A percentile compares a stretch with the other conserved stretches of the same genome.
Conservation (phyloP, 2,113 vertebrate species). For the Cinclus cinclus region DNA sequence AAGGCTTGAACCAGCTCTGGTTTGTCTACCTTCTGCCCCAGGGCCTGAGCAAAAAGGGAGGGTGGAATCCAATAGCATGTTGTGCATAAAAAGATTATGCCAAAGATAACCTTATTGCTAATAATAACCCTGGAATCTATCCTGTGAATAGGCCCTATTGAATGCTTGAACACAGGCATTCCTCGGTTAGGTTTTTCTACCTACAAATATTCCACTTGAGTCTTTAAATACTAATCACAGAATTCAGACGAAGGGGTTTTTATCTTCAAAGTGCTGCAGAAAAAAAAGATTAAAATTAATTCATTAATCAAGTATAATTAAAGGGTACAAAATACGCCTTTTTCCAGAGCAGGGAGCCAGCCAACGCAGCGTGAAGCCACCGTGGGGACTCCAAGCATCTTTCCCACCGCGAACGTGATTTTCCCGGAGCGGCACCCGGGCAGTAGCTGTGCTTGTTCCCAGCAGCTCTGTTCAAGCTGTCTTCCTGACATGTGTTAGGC, state of each 20-base stretch:
- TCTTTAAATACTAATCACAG: constrained; percentile 60
- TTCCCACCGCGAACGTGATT: not conserved
- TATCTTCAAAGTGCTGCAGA: constrained; percentile 58
- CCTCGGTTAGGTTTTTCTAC: constrained; percentile 55
- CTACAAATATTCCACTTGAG: constrained; percentile 40
- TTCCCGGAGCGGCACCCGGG: constrained; percentile 14
- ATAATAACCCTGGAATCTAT: constrained; percentile 65
- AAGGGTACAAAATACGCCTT: constrained; percentile 48
- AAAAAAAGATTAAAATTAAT: constrained; percentile 32
- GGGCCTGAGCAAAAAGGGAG: not conserved
- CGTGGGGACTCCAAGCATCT: not conserved
- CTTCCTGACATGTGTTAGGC: constrained; percentile 58
- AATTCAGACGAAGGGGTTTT: constrained; percentile 39
- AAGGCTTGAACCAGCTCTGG: constrained; percentile 3
- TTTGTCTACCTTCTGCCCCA: constrained; percentile 40
- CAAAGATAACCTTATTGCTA: constrained; percentile 66
- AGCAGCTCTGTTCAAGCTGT: constrained; percentile 41
- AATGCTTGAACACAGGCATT: constrained; percentile 54
- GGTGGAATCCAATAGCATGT: constrained; percentile 45
- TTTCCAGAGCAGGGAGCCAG: not conserved
- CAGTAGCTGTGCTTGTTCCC: constrained; percentile 15
- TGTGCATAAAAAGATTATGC: constrained; percentile 55
- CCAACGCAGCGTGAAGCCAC: not conserved
- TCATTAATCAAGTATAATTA: constrained; percentile 65
- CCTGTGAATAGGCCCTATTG: constrained; percentile 48